Evolutionary conservation across 2,888 invertebrate species (phyloP).

Genomic region (Callyntrura sp.): DNA sequence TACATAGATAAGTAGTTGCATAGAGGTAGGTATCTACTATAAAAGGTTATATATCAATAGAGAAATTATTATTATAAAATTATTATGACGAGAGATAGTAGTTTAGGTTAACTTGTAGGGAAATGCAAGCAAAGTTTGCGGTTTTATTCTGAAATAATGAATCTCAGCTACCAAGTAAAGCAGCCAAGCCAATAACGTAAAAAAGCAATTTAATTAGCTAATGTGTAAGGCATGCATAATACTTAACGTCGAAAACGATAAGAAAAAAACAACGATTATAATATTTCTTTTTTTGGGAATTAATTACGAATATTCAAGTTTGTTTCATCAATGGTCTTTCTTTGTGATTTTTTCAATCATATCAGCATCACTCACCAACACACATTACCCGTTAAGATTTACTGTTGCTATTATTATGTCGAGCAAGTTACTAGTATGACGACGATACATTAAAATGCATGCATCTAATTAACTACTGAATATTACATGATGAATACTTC

Average conservation of each 20-base stretch:
- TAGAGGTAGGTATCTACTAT: not conserved
- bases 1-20: slow-evolving; percentile 32
- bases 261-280: slow-evolving; percentile 30
- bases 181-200: slow-evolving; percentile 60
- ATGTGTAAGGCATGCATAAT: not conserved
- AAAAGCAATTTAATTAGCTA: slow-evolving; percentile 23
- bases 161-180: slow-evolving; percentile 68
- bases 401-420: not conserved
- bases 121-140: slow-evolving; percentile 50
- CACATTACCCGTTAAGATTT: not conserved
- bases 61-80: no score
- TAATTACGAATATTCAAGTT: slow-evolving; percentile 23
- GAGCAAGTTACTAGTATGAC: not conserved
- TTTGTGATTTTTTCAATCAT: slow-evolving; percentile 52
- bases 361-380: slow-evolving; percentile 9
- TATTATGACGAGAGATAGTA: no score
- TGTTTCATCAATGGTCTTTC: slow-evolving; percentile 37
- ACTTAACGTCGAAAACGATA: slow-evolving; percentile 20
- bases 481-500: slow-evolving; percentile 8
- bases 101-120: slow-evolving; percentile 22
- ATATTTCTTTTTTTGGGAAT: slow-evolving; percentile 10
- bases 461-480: not conserved
- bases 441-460: slow-evolving; percentile 10
- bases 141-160: slow-evolving; percentile 53
- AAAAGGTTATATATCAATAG: not conserved